Conservation (phyloP, 2,888 invertebrate genomes). For the Chrysotoxum bicinctum region DNA sequence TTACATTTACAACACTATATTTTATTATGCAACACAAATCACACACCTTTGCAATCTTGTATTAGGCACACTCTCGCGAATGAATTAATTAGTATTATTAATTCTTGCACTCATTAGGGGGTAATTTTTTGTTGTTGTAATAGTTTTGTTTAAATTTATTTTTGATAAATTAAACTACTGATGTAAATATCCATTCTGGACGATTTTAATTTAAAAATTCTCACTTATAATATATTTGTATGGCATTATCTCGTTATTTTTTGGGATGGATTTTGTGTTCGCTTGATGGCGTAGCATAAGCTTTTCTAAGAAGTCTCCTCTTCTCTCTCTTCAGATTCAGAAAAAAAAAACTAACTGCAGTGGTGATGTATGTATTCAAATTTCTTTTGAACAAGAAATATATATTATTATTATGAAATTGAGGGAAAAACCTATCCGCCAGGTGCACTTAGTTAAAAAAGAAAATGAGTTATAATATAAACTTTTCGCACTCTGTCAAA, state of each 20-base stretch:
- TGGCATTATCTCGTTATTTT: conserved; percentile 62
- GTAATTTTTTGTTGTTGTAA: neutral
- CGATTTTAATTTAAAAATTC: conserved; percentile 13
- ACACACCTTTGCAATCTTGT: conserved; percentile 46
- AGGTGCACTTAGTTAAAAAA: conserved; percentile 44
- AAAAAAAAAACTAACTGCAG: conserved; percentile 48
- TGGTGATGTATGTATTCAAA: conserved; percentile 60
- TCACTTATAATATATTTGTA: conserved; percentile 21
- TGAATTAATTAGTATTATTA: conserved; percentile 36
- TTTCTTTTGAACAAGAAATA: conserved; percentile 35
- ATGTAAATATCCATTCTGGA: conserved; percentile 47
- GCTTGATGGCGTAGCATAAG: conserved; percentile 59
- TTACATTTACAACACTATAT: conserved; percentile 35
- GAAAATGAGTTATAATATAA: neutral
- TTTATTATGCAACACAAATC: conserved; percentile 50
- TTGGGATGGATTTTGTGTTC: conserved; percentile 67
- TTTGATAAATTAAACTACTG: conserved; percentile 48
- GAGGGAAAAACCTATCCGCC: conserved; percentile 23
- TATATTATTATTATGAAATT: conserved; percentile 39
- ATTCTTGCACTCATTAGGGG: conserved; percentile 18
- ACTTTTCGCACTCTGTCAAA: conserved; percentile 15
- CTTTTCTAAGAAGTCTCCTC: conserved; percentile 62
- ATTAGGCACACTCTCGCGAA: conserved; percentile 60
- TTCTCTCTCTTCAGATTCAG: conserved; percentile 36
- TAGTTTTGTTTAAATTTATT: conserved; percentile 24